Conservation (phyloP, 2,888 invertebrate genomes). For the Tipula lateralis region DNA sequence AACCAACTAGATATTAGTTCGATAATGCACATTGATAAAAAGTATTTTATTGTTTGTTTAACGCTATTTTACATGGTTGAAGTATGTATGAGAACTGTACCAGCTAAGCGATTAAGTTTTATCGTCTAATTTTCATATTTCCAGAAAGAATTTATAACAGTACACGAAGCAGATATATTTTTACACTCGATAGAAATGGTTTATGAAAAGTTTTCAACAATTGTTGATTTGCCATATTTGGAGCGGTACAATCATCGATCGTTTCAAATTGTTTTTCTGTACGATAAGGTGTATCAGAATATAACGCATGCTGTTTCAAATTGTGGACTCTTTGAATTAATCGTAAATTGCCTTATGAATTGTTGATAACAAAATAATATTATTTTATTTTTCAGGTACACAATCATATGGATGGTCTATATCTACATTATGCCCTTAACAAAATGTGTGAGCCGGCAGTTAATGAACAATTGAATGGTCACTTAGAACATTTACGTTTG, state of each 20-base stretch:
- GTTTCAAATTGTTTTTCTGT: neutral
- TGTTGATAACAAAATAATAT: neutral
- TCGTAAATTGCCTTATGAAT: neutral
- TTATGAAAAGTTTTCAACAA: neutral
- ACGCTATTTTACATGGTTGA: neutral
- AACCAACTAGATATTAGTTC: neutral
- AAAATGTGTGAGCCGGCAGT: neutral
- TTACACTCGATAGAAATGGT: neutral
- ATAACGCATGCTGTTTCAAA: neutral
- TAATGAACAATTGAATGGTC: neutral
- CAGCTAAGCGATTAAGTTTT: neutral
- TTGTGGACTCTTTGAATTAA: neutral
- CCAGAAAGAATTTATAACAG: neutral
- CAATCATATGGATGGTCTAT: neutral
- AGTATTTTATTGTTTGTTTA: neutral
- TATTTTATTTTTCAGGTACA: neutral
- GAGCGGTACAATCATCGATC: neutral
- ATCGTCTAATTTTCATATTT: neutral
- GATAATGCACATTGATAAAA: neutral
- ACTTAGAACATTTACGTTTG: neutral
- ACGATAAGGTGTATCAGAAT: neutral
- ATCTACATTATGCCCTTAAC: neutral
- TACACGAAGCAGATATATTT: neutral
- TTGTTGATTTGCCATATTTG: neutral
- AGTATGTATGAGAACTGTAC: neutral